Conservation (phyloP, 2,113 vertebrate genomes). For the Alexandromys fortis region DNA sequence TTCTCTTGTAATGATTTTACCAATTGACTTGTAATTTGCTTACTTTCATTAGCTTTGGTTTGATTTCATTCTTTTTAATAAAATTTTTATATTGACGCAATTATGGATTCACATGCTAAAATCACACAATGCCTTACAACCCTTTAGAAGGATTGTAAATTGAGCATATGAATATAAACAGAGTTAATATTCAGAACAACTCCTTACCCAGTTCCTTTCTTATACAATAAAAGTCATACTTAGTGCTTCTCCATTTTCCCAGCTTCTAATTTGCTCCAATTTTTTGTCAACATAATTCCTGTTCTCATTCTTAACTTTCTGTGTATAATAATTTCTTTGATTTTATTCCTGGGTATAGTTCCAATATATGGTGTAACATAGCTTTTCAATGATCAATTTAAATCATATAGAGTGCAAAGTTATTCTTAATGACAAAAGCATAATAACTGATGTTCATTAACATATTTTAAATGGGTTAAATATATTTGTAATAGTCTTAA, state of each 20-base stretch:
- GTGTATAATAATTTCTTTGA: not conserved
- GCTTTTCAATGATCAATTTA: not conserved
- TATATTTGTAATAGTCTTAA: not conserved
- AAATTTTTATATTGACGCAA: not conserved
- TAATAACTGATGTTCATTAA: not conserved
- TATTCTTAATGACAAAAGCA: not conserved
- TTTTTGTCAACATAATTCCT: not conserved
- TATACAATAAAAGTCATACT: not conserved
- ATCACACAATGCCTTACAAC: not conserved
- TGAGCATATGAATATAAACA: not conserved
- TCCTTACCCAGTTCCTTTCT: not conserved
- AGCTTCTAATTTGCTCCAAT: not conserved
- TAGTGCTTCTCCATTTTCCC: not conserved
- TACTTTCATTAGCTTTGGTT: not conserved
- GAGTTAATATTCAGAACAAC: not conserved
- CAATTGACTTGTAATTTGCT: not conserved
- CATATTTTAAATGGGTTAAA: not conserved
- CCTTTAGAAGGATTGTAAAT: not conserved
- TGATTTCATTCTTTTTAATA: conserved; percentile 14
- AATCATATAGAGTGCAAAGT: not conserved
- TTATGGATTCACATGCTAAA: not conserved
- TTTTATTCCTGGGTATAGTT: not conserved
- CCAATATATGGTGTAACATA: not conserved
- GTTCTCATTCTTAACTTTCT: not conserved
- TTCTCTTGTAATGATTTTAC: not conserved